These are phyloP conservation scores for Parauchenoglanis ngamensis DNA, from an alignment of 2,797 vertebrate species.

Conservation along the genomic window DNA sequence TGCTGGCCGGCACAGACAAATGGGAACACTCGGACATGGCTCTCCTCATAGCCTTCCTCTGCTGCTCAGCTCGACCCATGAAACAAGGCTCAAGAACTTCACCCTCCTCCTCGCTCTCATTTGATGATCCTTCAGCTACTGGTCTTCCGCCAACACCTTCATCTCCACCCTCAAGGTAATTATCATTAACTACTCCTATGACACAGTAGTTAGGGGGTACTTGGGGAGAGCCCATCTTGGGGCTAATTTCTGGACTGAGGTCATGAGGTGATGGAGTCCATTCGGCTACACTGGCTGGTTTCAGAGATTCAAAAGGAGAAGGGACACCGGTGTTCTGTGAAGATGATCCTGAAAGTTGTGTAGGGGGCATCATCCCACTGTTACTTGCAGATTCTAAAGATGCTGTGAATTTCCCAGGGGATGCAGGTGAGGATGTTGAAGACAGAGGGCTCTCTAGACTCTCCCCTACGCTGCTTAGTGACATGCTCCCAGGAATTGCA, in stretches of 20 bases:
- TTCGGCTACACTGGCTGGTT: constrained; percentile 68
- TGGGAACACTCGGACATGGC: constrained; percentile 95
- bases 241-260: constrained; percentile 54
- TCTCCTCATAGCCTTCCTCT: constrained; percentile 89
- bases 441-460: constrained; percentile 75
- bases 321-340: constrained; percentile 56
- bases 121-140: constrained; percentile 65
- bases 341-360: constrained; percentile 61
- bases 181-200: constrained; percentile 67
- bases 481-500: constrained; percentile 68
- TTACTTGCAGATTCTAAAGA: constrained; percentile 64
- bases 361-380: constrained; percentile 61
- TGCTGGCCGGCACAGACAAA: constrained; percentile 84
- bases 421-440: constrained; percentile 72
- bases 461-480: constrained; percentile 73
- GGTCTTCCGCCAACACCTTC: constrained; percentile 46
- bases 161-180: constrained; percentile 57
- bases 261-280: constrained; percentile 73
- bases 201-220: constrained; percentile 70
- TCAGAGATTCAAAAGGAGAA: constrained; percentile 43
- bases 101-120: constrained; percentile 73
- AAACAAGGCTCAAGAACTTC: constrained; percentile 69
- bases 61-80: constrained; percentile 78
- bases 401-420: constrained; percentile 65
- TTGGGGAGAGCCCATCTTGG: constrained; percentile 66